phyloP scores from a whole-genome alignment of 2,113 vertebrate species.

The Spermophilus dauricus region DNA sequence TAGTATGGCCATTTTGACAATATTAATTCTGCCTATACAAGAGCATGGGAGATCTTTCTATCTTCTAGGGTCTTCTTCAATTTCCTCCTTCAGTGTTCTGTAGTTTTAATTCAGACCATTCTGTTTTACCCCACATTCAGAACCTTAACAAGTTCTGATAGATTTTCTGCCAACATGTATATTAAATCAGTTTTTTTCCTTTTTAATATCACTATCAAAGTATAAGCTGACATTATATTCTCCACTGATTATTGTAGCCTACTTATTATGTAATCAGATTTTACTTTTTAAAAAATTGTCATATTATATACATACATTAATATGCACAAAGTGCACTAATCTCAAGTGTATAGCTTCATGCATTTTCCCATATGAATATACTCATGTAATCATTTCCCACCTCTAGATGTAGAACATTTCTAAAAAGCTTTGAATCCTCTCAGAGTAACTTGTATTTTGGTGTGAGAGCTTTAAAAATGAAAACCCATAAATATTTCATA shows the following conservation, averaged over 20 bases:
- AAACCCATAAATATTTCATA: background rate
- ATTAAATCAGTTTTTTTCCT: background rate
- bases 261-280: background rate
- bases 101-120: too few species aligned
- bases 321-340: conserved; percentile 2
- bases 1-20: too few species aligned
- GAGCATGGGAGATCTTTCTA: too few species aligned
- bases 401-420: background rate
- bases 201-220: background rate
- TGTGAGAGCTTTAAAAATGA: background rate
- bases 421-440: background rate
- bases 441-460: background rate
- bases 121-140: background rate
- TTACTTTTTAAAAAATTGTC: background rate
- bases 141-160: background rate
- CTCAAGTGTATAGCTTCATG: background rate
- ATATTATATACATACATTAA: background rate
- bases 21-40: too few species aligned
- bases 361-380: background rate
- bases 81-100: too few species aligned
- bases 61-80: too few species aligned
- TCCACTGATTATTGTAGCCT: background rate
- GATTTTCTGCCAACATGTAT: background rate
- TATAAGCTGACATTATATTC: background rate
- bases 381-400: background rate